Evolutionary conservation across 1,140 invertebrate species (phyloP).

Genomic region (Magallana angulata): DNA sequence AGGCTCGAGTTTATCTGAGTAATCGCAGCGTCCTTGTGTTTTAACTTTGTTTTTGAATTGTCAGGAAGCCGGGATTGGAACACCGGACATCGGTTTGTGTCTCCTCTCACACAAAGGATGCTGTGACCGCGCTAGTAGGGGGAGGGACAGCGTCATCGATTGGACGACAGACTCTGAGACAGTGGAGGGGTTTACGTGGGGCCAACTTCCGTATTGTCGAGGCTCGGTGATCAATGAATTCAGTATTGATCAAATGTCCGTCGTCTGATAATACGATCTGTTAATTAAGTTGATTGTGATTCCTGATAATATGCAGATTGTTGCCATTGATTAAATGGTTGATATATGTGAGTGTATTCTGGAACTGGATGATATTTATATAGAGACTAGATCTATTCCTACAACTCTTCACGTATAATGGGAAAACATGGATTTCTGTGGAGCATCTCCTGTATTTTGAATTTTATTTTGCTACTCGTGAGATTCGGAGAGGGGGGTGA

Average conservation of each 20-base stretch:
- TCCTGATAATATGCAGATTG: not conserved
- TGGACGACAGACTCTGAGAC: not conserved
- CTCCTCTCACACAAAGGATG: not conserved
- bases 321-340: slow-evolving; percentile 1
- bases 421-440: slow-evolving; percentile 5
- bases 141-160: not conserved
- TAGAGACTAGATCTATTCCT: not conserved
- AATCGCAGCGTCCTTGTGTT: not conserved
- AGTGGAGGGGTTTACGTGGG: not conserved
- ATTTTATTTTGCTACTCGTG: not conserved
- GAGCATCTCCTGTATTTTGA: not conserved
- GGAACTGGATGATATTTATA: not conserved
- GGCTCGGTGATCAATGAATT: not conserved
- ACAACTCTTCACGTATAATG: not conserved
- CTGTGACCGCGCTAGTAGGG: not conserved
- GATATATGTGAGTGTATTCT: not conserved
- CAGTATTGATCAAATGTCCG: not conserved
- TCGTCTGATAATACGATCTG: not conserved
- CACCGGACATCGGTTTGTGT: not conserved
- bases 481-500: not conserved
- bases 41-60: not conserved
- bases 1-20: not conserved
- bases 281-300: slow-evolving; percentile 29
- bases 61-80: not conserved
- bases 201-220: not conserved